Conservation (phyloP, 2,888 invertebrate genomes). For the Cataglyphis livida region DNA sequence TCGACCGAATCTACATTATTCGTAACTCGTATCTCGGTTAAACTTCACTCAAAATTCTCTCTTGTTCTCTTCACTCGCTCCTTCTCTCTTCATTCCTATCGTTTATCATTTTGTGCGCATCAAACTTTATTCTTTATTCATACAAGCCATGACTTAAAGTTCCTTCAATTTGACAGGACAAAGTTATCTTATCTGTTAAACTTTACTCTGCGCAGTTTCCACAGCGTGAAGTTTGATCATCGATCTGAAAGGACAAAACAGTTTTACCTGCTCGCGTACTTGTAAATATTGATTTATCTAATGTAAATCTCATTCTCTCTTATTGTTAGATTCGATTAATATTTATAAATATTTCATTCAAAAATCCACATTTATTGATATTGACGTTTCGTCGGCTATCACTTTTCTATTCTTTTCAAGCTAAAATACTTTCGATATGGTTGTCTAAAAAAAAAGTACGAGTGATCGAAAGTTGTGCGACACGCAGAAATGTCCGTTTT, state of each 20-base stretch:
- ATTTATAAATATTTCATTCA: neutral
- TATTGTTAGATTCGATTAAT: neutral
- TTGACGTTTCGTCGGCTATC: no score
- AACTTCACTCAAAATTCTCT: conserved; percentile 17
- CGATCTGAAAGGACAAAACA: neutral
- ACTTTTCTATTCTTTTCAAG: neutral
- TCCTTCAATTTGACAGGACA: neutral
- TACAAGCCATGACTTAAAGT: neutral
- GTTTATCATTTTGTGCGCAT: neutral
- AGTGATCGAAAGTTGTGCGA: neutral
- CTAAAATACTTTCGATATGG: neutral
- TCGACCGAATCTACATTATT: no score
- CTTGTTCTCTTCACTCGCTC: neutral
- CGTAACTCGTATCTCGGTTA: no score
- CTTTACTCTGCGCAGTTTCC: neutral
- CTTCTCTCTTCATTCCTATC: neutral
- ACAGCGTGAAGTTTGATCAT: neutral
- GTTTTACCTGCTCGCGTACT: neutral
- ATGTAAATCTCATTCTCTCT: neutral
- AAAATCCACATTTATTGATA: neutral
- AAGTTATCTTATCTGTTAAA: neutral
- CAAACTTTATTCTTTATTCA: neutral
- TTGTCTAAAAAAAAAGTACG: neutral
- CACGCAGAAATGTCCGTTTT: neutral
- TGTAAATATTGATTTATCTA: neutral